Base-by-base conservation (phyloP, 1,140 invertebrate species). In the Trichonephila clavipes region DNA sequence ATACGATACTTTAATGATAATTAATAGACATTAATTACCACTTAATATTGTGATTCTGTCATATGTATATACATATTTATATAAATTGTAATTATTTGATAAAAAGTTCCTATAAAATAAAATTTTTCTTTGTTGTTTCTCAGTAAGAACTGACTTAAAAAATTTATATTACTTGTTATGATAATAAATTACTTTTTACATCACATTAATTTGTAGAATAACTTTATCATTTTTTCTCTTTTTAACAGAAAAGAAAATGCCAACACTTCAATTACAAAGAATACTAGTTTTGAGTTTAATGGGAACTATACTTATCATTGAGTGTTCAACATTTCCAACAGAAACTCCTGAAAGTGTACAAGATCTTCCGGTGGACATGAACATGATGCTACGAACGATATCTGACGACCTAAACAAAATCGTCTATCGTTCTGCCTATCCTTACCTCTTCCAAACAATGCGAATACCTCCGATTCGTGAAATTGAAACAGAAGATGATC, bases 401-500 rank as follows among this genome's bases (percentile, higher is more conserved):
- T 28, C 18, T 28, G 62, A 18, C 3, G 58, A 24, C 5, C 8
- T 24, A 0, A 2, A 28, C n/a, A 10, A 19, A 64, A 34, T 61
- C 12, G 44, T 16, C 18, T 16, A 28, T 62, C 59, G 18, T 21
- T 34, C 59, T 4, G 24, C 85, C 0, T 24, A 62, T 12, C 19
- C 12, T 8, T 21, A 40, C 7, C 34, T 83, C 19, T 90, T 59
- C 40, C 58, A 83, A 10, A 61, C 72, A 19, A 92, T 87, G 14
- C 90, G 83, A 85, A 87, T 44, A 86, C 61, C 58, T 34, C 62
- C 82, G 28, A 28, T 28, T 28, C 28, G 28, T 28, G 28, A 28
- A n/a, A 69, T 2, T 3, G 82, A 86, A 64, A 1, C 34, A 14
- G 85, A 85, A 92, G 81, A 93, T 8, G 83, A 87, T 44, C 62